phyloP scores from a whole-genome alignment of 2,113 vertebrate species.

The Chionodraco myersi region DNA sequence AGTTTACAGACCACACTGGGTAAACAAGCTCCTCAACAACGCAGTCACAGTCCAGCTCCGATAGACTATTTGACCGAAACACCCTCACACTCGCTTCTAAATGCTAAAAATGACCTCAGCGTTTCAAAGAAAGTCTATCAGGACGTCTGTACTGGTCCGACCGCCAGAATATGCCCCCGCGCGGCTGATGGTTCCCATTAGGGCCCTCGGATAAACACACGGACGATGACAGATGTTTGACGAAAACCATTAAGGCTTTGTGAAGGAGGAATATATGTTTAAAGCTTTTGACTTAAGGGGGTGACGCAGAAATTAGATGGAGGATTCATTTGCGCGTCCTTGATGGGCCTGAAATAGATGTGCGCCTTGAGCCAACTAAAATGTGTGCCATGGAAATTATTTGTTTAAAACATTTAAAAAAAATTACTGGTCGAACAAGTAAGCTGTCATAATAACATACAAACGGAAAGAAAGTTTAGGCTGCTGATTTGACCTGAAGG shows the following conservation, averaged over 20 bases:
- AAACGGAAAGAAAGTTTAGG: neutral
- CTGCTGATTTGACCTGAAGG: neutral
- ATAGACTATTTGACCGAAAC: conserved; percentile 47
- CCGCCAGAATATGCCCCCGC: conserved; percentile 34
- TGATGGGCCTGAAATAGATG: conserved; percentile 17
- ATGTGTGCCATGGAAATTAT: neutral
- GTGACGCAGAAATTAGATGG: conserved; percentile 24
- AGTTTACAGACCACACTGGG: conserved; percentile 62
- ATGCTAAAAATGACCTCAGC: conserved; percentile 27
- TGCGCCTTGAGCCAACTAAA: conserved; percentile 10
- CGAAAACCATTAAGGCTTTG: conserved; percentile 58
- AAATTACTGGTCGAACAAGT: neutral
- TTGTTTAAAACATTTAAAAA: neutral
- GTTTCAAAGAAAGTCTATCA: neutral
- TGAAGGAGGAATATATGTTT: conserved; percentile 41
- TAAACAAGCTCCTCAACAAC: conserved; percentile 56
- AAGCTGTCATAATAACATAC: neutral
- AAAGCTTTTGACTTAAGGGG: conserved; percentile 42
- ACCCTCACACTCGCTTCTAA: conserved; percentile 7
- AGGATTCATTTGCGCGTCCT: conserved; percentile 33
- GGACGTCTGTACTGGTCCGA: conserved; percentile 5
- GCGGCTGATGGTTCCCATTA: conserved; percentile 69
- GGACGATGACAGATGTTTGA: conserved; percentile 72
- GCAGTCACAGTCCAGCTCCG: conserved; percentile 38
- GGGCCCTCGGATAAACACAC: conserved; percentile 65